Evolutionary conservation across 2,113 vertebrate species (phyloP).

Genomic region (Heteronetta atricapilla): DNA sequence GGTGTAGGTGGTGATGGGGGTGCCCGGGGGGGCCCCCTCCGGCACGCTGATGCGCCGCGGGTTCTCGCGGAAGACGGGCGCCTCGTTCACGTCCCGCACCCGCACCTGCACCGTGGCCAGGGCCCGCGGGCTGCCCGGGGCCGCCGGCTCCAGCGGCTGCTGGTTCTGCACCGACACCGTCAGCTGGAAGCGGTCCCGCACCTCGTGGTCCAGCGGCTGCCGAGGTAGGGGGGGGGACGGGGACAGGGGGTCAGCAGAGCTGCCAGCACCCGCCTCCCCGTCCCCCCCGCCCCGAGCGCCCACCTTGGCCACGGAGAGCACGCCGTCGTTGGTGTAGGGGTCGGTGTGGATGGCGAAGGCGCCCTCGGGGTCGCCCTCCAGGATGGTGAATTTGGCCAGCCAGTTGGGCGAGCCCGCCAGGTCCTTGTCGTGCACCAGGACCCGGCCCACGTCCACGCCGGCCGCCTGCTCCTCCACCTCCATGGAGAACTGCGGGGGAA

Average conservation of each 20-base stretch:
- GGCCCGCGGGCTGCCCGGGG: slow-evolving; percentile 66
- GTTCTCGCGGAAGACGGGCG: slow-evolving; percentile 84
- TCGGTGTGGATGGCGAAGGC: slow-evolving; percentile 87
- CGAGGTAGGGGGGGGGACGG: rapidly evolving
- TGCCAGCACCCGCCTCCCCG: rapidly evolving
- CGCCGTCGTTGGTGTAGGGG: slow-evolving; percentile 86
- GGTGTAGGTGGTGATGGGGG: slow-evolving; percentile 78
- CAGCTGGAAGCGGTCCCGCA: slow-evolving; percentile 70
- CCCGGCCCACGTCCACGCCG: slow-evolving; percentile 77
- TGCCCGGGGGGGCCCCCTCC: slow-evolving; percentile 83
- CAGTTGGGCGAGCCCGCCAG: slow-evolving; percentile 88
- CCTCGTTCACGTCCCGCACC: slow-evolving; percentile 88
- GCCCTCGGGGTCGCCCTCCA: slow-evolving; percentile 77
- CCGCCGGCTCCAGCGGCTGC: slow-evolving; percentile 74
- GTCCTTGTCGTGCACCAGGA: slow-evolving; percentile 88
- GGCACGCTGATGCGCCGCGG: slow-evolving; percentile 82
- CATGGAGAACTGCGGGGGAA: slow-evolving; percentile 82
- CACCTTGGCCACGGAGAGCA: slow-evolving; percentile 88
- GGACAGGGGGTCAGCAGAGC: slow-evolving; percentile 14
- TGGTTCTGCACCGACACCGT: slow-evolving; percentile 83
- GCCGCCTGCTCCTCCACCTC: slow-evolving; percentile 80
- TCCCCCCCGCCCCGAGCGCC: neutral
- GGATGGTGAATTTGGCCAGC: slow-evolving; percentile 85
- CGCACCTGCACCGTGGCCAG: slow-evolving; percentile 79
- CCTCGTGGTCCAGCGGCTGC: slow-evolving; percentile 91